These are phyloP conservation scores for Euborellia annulipes DNA, from an alignment of 1,140 invertebrate genomes.

Conservation along the genomic window DNA sequence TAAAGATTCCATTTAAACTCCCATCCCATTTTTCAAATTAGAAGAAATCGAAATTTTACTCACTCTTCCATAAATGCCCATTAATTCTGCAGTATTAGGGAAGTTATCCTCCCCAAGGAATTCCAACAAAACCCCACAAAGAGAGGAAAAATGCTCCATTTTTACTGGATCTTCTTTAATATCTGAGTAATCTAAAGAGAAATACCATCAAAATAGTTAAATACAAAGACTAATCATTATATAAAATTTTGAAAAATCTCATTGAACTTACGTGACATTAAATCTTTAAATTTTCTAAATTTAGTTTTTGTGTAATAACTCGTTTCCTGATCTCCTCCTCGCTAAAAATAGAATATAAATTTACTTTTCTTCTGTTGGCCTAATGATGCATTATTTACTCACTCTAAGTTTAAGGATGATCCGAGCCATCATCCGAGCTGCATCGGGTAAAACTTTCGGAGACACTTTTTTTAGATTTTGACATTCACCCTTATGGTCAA, in stretches of 20 bases:
- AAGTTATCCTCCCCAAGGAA: conserved; percentile 45
- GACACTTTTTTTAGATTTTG: conserved; percentile 41
- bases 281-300: conserved; percentile 59
- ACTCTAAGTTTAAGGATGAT: conserved; percentile 48
- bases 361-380: neutral
- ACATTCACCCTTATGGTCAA: conserved; percentile 61
- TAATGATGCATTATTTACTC: too few species aligned
- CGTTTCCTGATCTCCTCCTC: conserved; percentile 45
- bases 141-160: conserved; percentile 56
- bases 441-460: conserved; percentile 52
- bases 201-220: too few species aligned
- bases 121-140: conserved; percentile 47
- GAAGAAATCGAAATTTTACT: too few species aligned
- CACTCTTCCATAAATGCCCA: conserved; percentile 66
- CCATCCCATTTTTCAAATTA: too few species aligned
- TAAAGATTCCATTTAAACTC: too few species aligned
- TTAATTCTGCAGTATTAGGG: conserved; percentile 60
- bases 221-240: conserved; percentile 2
- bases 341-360: conserved; percentile 10
- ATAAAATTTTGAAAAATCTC: conserved; percentile 4
- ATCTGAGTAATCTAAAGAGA: conserved; percentile 54
- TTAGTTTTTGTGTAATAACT: conserved; percentile 47
- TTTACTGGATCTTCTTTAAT: conserved; percentile 50
- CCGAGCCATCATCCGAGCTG: conserved; percentile 51
- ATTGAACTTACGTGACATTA: conserved; percentile 66